phyloP scores from a whole-genome alignment of 1,140 invertebrate genomes.

The Caerostris extrusa region DNA sequence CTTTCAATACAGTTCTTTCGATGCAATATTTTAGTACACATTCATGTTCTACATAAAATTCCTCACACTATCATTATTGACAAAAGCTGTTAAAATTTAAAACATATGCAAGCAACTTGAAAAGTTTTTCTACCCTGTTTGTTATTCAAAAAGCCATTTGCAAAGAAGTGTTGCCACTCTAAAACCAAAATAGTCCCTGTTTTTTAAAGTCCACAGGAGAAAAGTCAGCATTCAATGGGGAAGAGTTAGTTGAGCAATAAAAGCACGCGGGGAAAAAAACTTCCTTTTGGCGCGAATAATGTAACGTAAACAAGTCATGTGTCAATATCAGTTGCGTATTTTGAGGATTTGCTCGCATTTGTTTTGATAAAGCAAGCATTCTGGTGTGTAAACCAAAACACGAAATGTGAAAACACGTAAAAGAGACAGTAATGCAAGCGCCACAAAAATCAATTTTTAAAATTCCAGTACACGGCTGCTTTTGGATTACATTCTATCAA shows the following conservation, averaged over 20 bases:
- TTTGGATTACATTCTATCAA: too few relatives aligned
- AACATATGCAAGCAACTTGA: too few relatives aligned
- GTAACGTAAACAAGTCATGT: background rate
- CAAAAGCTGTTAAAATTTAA: too few relatives aligned
- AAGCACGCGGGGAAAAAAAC: background rate
- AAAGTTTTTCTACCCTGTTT: too few relatives aligned
- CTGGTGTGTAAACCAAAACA: background rate
- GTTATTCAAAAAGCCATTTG: background rate
- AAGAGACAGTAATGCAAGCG: too few relatives aligned
- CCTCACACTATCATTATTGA: too few relatives aligned
- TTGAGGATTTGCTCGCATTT: background rate
- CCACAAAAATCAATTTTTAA: too few relatives aligned
- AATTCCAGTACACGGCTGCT: too few relatives aligned
- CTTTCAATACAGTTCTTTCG: too few relatives aligned
- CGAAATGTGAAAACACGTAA: too few relatives aligned
- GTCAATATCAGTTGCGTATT: background rate
- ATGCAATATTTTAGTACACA: too few relatives aligned
- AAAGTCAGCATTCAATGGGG: background rate
- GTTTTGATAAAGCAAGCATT: background rate
- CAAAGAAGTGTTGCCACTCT: background rate
- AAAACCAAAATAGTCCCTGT: background rate
- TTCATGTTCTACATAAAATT: too few relatives aligned
- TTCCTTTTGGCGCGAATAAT: background rate
- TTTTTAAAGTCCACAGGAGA: background rate
- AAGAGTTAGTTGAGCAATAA: background rate